phyloP scores from a whole-genome alignment of 2,888 invertebrate species.

The Diadegma fenestrale region DNA sequence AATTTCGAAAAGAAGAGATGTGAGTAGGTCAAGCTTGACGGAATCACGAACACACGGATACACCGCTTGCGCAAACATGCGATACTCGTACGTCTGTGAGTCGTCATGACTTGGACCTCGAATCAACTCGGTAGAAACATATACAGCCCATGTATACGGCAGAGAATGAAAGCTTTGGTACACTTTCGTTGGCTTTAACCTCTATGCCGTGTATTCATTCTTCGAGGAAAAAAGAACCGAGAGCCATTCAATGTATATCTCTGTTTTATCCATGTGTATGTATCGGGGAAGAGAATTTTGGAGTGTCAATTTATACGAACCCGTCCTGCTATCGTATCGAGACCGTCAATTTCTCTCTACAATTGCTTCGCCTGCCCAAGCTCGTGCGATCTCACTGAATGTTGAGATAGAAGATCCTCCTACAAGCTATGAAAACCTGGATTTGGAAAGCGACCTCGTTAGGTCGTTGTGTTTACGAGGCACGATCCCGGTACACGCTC shows the following conservation, averaged over 20 bases:
- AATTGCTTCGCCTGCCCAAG: slow-evolving; percentile 47
- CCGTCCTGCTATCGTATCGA: background rate
- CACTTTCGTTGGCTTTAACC: slow-evolving; percentile 46
- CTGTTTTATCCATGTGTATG: background rate
- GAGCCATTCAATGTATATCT: slow-evolving; percentile 29
- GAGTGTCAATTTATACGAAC: slow-evolving; percentile 57
- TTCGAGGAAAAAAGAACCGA: slow-evolving; percentile 25
- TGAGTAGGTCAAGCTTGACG: slow-evolving; percentile 41
- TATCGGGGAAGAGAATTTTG: slow-evolving; percentile 2
- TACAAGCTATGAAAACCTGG: slow-evolving; percentile 23
- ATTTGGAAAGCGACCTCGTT: slow-evolving; percentile 51
- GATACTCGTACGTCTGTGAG: background rate
- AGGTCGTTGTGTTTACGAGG: slow-evolving; percentile 43
- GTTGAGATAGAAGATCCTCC: slow-evolving; percentile 32
- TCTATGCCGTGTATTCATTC: slow-evolving; percentile 38
- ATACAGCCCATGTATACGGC: slow-evolving; percentile 1
- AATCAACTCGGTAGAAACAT: slow-evolving; percentile 14
- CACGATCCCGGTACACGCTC: slow-evolving; percentile 1
- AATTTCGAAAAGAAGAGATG: background rate
- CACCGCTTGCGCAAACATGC: slow-evolving; percentile 8
- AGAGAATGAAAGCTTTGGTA: slow-evolving; percentile 32
- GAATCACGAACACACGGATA: slow-evolving; percentile 41
- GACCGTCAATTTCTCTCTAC: slow-evolving; percentile 33
- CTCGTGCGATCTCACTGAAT: slow-evolving; percentile 34
- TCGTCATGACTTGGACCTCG: background rate